These are phyloP conservation scores for Pristiophorus japonicus DNA, from an alignment of 2,113 vertebrate species.

Conservation along the genomic window DNA sequence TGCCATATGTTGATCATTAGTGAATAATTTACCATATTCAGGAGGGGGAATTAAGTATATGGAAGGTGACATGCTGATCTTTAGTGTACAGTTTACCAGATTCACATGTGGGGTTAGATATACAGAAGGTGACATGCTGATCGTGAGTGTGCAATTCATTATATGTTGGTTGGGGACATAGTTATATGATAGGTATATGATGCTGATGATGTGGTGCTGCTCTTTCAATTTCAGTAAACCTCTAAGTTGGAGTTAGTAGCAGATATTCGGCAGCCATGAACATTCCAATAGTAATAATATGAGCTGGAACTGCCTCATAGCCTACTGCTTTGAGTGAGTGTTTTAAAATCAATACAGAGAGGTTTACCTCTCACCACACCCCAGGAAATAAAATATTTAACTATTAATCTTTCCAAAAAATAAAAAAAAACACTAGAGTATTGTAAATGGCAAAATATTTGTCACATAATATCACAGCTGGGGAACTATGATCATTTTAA, in stretches of 20 bases:
- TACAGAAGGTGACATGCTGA: not conserved
- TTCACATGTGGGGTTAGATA: no score
- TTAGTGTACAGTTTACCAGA: not conserved
- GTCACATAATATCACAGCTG: slow-evolving; percentile 28
- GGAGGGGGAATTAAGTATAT: not conserved
- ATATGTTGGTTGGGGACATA: no score
- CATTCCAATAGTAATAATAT: not conserved
- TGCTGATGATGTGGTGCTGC: not conserved
- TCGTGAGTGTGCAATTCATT: no score
- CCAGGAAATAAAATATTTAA: slow-evolving; percentile 16
- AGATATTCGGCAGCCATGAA: not conserved
- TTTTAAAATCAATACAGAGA: not conserved
- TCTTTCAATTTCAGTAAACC: not conserved
- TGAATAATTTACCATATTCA: not conserved
- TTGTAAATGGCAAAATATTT: slow-evolving; percentile 24
- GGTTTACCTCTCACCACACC: not conserved
- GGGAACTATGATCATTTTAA: slow-evolving; percentile 27
- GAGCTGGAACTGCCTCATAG: not conserved
- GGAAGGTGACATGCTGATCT: not conserved
- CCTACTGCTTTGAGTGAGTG: not conserved
- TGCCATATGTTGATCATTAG: not conserved
- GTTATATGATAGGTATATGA: no score
- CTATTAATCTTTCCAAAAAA: slow-evolving; percentile 24
- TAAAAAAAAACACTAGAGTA: not conserved
- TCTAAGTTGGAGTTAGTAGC: not conserved